Percentiles rank a stretch among this genome's conserved stretches.
These are phyloP conservation scores for Danaus chrysippus DNA, from an alignment of 2,888 invertebrate species.

Conservation along the genomic window DNA sequence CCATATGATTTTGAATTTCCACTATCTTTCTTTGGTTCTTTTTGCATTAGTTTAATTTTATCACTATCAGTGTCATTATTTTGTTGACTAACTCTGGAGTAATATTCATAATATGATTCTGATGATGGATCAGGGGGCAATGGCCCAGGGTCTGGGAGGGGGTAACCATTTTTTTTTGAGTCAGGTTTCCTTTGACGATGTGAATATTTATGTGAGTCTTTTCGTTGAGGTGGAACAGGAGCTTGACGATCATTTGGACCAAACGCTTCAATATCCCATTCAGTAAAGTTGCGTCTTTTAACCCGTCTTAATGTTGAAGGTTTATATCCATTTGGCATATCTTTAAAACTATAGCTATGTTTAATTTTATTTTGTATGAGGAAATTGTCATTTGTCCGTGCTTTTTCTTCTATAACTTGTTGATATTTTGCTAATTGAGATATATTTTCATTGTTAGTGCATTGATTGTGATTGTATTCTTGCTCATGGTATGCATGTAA, in stretches of 20 bases:
- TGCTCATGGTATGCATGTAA: constrained; percentile 52
- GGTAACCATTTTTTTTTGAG: constrained; percentile 63
- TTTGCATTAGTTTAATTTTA: constrained; percentile 66
- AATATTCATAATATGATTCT: constrained; percentile 75
- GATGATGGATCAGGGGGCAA: constrained; percentile 70
- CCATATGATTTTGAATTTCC: constrained; percentile 36
- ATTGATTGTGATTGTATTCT: constrained; percentile 53
- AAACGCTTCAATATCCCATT: constrained; percentile 78
- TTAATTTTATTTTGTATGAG: constrained; percentile 74
- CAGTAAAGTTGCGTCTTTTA: constrained; percentile 76
- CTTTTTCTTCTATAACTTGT: constrained; percentile 78
- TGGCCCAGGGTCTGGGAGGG: constrained; percentile 69
- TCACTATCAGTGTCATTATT: constrained; percentile 73
- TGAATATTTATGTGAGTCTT: constrained; percentile 74
- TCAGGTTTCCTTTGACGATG: constrained; percentile 73
- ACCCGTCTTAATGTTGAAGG: constrained; percentile 79
- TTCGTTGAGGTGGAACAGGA: constrained; percentile 67
- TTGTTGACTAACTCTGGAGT: constrained; percentile 74
- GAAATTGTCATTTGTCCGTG: constrained; percentile 74
- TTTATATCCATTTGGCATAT: constrained; percentile 80
- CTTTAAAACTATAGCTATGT: constrained; percentile 79
- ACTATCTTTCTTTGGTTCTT: constrained; percentile 56
- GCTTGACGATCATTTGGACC: constrained; percentile 58
- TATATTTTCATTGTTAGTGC: constrained; percentile 65
- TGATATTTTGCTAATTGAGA: constrained; percentile 81